phyloP scores from a whole-genome alignment of 2,797 vertebrate species.

The Lophura swinhoii region DNA sequence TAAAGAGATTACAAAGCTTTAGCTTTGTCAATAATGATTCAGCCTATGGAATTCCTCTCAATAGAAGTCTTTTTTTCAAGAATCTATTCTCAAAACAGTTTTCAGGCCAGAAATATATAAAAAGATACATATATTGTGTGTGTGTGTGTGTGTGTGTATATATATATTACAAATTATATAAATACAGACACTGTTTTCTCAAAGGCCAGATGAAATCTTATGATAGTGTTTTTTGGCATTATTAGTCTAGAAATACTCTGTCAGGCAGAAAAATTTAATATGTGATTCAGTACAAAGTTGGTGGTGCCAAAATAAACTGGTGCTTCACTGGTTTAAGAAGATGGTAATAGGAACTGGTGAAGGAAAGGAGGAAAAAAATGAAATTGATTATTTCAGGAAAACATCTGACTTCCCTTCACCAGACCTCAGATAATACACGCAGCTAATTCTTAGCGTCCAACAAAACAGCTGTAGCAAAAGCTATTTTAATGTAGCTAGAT shows the following conservation, averaged over 20 bases:
- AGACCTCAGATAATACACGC: neutral
- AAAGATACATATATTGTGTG: no score
- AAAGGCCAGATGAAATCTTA: neutral
- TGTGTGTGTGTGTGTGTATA: no score
- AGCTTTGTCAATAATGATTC: neutral
- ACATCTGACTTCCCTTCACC: neutral
- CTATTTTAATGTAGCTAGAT: neutral
- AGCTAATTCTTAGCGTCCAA: neutral
- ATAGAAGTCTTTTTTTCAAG: neutral
- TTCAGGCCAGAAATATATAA: neutral
- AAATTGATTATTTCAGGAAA: neutral
- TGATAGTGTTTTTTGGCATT: neutral
- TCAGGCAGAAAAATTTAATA: neutral
- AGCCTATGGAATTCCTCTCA: neutral
- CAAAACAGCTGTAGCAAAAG: neutral
- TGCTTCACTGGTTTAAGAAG: neutral
- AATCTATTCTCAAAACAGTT: neutral
- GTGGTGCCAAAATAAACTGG: neutral
- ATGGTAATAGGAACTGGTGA: neutral
- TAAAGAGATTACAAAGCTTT: neutral
- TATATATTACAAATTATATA: no score
- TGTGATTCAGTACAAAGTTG: neutral
- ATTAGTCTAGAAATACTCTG: neutral
- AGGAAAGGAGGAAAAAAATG: neutral
- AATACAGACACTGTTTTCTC: neutral